These are phyloP conservation scores for Plodia interpunctella DNA, from an alignment of 1,140 invertebrate species.

Conservation along the genomic window DNA sequence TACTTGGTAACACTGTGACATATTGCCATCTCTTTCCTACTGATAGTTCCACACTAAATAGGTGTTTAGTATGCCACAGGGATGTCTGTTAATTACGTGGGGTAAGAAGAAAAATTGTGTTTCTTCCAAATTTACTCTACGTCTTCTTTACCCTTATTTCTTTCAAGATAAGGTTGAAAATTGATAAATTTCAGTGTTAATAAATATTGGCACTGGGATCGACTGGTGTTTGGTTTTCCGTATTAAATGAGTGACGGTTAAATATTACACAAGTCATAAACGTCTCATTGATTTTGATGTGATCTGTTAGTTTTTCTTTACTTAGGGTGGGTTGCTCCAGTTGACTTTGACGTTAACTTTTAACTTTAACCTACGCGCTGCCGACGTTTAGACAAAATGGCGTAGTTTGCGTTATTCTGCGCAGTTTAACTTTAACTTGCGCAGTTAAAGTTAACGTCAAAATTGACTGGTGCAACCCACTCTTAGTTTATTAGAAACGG, in stretches of 20 bases:
- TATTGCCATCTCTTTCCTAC: constrained; percentile 27
- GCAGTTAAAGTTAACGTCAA: too few species aligned
- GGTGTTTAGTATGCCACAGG: constrained; percentile 74
- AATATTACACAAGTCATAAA: constrained; percentile 45
- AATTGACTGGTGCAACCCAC: too few species aligned
- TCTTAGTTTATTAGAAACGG: too few species aligned
- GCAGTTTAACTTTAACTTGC: too few species aligned
- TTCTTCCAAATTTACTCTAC: constrained; percentile 22
- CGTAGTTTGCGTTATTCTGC: too few species aligned
- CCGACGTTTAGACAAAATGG: too few species aligned
- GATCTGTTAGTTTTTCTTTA: not conserved
- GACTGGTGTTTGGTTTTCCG: constrained; percentile 39
- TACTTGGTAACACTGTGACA: too few species aligned
- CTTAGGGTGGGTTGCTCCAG: too few species aligned
- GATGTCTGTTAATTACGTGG: constrained; percentile 66
- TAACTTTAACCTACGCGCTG: too few species aligned
- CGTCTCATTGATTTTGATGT: constrained; percentile 13
- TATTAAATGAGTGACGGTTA: constrained; percentile 46
- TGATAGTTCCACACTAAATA: constrained; percentile 65
- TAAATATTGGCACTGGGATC: constrained; percentile 29
- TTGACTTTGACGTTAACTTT: too few species aligned
- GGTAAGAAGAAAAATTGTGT: constrained; percentile 65
- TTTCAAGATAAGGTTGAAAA: constrained; percentile 28
- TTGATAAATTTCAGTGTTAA: constrained; percentile 19
- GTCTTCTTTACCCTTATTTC: constrained; percentile 20